These are phyloP conservation scores for Stratiolaelaps scimitus DNA, from an alignment of 1,140 invertebrate genomes.

Conservation along the genomic window DNA sequence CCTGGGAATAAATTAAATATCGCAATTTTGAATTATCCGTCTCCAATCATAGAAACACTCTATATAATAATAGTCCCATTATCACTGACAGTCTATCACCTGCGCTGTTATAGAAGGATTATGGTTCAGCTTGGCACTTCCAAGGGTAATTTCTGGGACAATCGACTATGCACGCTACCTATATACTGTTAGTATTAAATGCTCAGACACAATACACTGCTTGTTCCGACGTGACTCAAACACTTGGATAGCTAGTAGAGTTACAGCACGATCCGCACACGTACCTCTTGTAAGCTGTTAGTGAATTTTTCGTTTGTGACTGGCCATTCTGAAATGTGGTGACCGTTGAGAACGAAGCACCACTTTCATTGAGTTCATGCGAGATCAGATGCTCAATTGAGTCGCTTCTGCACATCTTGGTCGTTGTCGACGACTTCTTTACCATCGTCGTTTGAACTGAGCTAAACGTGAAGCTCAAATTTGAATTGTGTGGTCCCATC, in stretches of 20 bases:
- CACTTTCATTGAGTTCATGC: conserved; percentile 16
- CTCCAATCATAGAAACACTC: no score
- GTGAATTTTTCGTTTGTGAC: conserved; percentile 17
- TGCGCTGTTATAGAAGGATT: no score
- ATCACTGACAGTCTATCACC: no score
- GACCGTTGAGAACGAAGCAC: conserved; percentile 23
- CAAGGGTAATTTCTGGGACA: no score
- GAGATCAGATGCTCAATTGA: conserved; percentile 26
- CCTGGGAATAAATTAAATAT: background rate
- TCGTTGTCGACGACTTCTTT: conserved; percentile 18
- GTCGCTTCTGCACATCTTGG: conserved; percentile 21
- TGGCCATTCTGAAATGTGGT: conserved; percentile 17
- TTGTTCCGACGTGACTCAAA: background rate
- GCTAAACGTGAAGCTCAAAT: conserved; percentile 14
- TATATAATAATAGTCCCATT: no score
- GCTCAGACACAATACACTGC: background rate
- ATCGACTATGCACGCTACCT: no score
- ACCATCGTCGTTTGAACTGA: conserved; percentile 23
- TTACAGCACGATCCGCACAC: background rate
- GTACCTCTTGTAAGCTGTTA: conserved; percentile 8
- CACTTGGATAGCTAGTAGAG: background rate
- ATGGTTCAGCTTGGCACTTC: no score
- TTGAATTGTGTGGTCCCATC: background rate
- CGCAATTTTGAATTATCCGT: background rate
- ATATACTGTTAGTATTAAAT: no score